Conservation (phyloP, 2,797 vertebrate species). For the Scolopax bukidnonensis region DNA sequence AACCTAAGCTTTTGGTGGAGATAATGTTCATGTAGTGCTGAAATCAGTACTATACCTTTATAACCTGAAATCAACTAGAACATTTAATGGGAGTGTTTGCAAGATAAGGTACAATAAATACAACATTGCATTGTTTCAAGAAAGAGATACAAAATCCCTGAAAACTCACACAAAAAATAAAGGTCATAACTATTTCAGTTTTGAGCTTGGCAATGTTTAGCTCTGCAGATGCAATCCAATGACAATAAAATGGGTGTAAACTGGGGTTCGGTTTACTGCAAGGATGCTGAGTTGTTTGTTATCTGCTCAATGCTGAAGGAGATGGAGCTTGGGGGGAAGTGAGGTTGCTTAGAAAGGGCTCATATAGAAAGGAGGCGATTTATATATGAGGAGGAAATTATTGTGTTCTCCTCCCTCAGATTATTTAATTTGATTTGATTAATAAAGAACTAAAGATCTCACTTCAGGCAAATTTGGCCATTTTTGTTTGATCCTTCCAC, state of each 20-base stretch:
- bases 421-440: background rate
- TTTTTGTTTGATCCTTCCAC: background rate
- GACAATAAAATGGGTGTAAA: background rate
- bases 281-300: background rate
- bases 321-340: background rate
- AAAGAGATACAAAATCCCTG: background rate
- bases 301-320: background rate
- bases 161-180: background rate
- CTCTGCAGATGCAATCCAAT: background rate
- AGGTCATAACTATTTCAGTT: background rate
- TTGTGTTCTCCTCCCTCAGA: background rate
- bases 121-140: background rate
- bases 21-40: background rate
- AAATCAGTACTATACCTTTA: background rate
- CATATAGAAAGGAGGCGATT: background rate
- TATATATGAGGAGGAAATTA: background rate
- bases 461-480: background rate
- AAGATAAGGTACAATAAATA: background rate
- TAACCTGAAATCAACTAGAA: background rate
- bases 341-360: background rate
- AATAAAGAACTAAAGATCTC: background rate
- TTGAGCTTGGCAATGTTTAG: background rate
- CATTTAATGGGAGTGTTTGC: accelerated
- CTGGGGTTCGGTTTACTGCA: background rate
- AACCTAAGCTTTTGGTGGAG: background rate